Evolutionary conservation across 2,113 vertebrate species (phyloP).

Genomic region (Leptobrachium ailaonicum): DNA sequence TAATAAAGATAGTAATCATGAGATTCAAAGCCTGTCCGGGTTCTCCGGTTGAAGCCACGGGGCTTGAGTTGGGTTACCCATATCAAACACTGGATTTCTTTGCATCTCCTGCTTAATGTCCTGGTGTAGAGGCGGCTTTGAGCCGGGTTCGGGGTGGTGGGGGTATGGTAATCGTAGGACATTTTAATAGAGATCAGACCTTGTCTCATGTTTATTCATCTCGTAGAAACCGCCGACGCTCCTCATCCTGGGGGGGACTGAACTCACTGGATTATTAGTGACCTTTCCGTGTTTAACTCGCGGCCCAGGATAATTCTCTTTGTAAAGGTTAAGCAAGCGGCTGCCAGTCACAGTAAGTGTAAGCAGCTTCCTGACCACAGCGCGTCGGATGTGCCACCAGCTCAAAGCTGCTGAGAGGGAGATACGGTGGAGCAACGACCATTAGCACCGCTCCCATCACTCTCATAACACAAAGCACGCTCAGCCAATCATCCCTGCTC

Average conservation of each 20-base stretch:
- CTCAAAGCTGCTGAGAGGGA: no score
- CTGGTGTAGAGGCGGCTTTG: background rate
- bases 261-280: conserved; percentile 20
- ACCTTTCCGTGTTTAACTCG: conserved; percentile 35
- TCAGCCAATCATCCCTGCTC: no score
- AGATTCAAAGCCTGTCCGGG: no score
- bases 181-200: conserved; percentile 34
- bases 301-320: fast-evolving
- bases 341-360: background rate
- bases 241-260: conserved; percentile 31
- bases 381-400: background rate
- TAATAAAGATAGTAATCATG: no score
- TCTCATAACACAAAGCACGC: no score
- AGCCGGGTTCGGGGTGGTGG: conserved; percentile 38
- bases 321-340: conserved; percentile 23
- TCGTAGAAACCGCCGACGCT: conserved; percentile 1
- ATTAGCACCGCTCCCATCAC: no score
- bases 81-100: no score
- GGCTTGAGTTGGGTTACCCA: no score
- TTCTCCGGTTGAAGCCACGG: no score
- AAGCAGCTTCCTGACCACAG: background rate
- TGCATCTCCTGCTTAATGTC: background rate
- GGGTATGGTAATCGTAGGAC: conserved; percentile 46
- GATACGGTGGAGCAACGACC: no score
- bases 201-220: conserved; percentile 53